Base-by-base conservation (phyloP, 2,797 vertebrate genomes). In the Phalloptychus januarius region DNA sequence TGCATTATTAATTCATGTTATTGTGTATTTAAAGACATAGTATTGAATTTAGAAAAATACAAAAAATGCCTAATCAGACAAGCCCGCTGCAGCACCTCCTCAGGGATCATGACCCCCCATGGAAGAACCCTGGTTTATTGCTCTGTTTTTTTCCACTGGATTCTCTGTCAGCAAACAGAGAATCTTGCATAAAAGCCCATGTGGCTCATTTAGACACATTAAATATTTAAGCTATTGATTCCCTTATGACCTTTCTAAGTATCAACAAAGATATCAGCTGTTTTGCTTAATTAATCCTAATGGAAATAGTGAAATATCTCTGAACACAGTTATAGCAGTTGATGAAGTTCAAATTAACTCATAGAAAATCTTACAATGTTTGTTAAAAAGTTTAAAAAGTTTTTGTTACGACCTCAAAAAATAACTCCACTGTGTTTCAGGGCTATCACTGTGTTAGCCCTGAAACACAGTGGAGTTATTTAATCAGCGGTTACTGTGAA, bases 161-260 rank as follows among this genome's bases (percentile, higher is more conserved):
- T 28, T 33, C 16, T 20, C 44, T 10, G 28, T 7, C 20, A 46
- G 7, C 20, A 46, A 31, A 46, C 4, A 71, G n/a, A 48, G 16
- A 33, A 33, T 33, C 45, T 16, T 36, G 4, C 11, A 36, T n/a
- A 15, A 31, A 25, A 50, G 70, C 33, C 70, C 56, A 40, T 45
- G 61, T 25, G n/a, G n/a, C 44, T 72, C 54, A 72, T 63, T 78
- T 63, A 46, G 45, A 40, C 23, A 8, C 77, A 78, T 78, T 48
- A 63, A 78, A 28, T 23, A 72, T 78, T 65, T 58, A 72, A 50
- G 13, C 7, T 12, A 7, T 61, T 31, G 28, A 8, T 23, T 70
- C 38, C 25, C 33, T 75, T 15, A 20, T 38, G 42, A 48, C 33
- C 8, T 28, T 42, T 15, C n/a, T 33, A 48, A 61, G 23, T 48